Percentiles rank a stretch among this genome's conserved stretches.
These are phyloP conservation scores for Lithophane socia DNA, from an alignment of 2,888 invertebrate species.

Conservation along the genomic window DNA sequence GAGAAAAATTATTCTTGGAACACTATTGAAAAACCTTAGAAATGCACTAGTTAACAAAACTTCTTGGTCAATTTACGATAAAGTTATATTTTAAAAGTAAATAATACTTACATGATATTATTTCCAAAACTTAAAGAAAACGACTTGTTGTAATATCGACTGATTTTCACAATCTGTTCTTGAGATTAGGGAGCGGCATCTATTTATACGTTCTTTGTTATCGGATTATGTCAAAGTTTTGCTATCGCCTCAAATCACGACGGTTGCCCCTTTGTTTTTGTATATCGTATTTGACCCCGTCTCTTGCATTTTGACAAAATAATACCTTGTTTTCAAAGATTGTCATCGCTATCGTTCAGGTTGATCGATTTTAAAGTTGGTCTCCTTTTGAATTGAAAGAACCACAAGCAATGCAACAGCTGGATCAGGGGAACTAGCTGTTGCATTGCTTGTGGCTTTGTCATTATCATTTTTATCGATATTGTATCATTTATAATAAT, in stretches of 20 bases:
- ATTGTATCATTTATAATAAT: slow-evolving; percentile 16
- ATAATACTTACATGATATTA: slow-evolving; percentile 58
- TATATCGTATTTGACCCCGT: slow-evolving; percentile 43
- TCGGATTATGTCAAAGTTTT: slow-evolving; percentile 64
- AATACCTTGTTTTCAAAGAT: not conserved
- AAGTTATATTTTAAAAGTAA: not conserved
- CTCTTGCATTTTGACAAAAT: slow-evolving; percentile 14
- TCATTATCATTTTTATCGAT: slow-evolving; percentile 1
- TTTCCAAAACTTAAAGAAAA: slow-evolving; percentile 38
- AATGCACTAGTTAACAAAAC: slow-evolving; percentile 17
- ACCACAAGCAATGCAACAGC: not conserved
- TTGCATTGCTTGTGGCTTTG: not conserved
- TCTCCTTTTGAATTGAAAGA: not conserved
- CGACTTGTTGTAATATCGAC: slow-evolving; percentile 43
- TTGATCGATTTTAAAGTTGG: too few species aligned
- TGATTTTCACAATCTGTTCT: slow-evolving; percentile 53
- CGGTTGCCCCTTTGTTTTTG: slow-evolving; percentile 55
- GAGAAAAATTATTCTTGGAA: not conserved
- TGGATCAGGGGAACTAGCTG: not conserved
- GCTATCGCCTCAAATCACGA: slow-evolving; percentile 59
- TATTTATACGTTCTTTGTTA: slow-evolving; percentile 72
- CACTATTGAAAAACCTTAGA: not conserved
- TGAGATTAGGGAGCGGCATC: slow-evolving; percentile 36
- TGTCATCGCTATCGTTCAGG: not conserved
- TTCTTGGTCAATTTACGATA: not conserved